Conservation (phyloP, 2,888 invertebrate genomes). For the Lobophora halterata region DNA sequence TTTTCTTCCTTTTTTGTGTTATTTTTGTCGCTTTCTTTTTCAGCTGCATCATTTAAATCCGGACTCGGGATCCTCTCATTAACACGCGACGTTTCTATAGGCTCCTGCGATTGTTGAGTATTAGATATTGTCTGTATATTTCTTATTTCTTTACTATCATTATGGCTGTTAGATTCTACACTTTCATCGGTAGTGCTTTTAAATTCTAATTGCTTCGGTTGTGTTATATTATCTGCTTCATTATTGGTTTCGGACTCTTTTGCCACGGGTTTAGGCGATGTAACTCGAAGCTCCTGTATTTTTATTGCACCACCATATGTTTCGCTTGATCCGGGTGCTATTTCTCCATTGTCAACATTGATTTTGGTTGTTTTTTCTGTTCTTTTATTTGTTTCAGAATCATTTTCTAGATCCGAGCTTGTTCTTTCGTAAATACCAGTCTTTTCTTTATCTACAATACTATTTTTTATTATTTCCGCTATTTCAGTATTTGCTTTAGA, state of each 20-base stretch:
- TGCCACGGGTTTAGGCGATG: too few species aligned
- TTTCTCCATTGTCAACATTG: too few species aligned
- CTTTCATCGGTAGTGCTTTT: background rate
- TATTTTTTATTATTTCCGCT: too few species aligned
- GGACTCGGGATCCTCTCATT: too few species aligned
- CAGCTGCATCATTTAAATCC: too few species aligned
- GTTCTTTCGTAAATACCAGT: too few species aligned
- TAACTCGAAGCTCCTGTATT: too few species aligned
- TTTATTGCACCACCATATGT: too few species aligned
- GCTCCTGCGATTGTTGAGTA: background rate
- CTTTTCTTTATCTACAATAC: too few species aligned
- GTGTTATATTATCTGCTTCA: background rate
- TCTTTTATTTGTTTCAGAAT: background rate
- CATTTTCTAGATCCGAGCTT: background rate
- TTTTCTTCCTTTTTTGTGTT: background rate
- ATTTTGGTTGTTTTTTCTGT: slow-evolving; percentile 1
- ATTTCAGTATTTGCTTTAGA: background rate
- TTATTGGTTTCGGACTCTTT: slow-evolving; percentile 1
- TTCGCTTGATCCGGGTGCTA: too few species aligned
- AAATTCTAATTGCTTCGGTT: background rate
- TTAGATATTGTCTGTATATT: background rate
- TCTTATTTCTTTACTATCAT: background rate
- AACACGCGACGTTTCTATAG: too few species aligned
- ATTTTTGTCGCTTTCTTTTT: background rate
- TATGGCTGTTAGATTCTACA: background rate